phyloP scores from a whole-genome alignment of 1,140 invertebrate genomes.

The Cotesia vestalis region DNA sequence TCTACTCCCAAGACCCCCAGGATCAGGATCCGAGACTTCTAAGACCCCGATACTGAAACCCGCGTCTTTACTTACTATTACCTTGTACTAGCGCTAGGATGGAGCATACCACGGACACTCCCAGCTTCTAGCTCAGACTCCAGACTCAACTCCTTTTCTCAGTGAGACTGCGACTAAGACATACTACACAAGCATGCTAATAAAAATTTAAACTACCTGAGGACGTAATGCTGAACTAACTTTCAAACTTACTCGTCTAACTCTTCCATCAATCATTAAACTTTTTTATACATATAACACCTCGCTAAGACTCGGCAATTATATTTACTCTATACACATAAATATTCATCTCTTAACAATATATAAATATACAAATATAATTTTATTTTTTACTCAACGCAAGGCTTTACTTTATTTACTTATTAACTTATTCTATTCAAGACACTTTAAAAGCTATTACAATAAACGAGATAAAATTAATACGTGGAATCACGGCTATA shows the following conservation, averaged over 20 bases:
- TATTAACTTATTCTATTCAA: neutral
- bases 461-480: conserved; percentile 17
- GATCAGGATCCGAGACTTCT: neutral
- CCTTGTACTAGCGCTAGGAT: no score
- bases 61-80: no score
- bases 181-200: conserved; percentile 26
- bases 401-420: no score
- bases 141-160: no score
- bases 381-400: neutral
- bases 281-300: conserved; percentile 12
- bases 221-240: conserved; percentile 11
- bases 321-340: neutral
- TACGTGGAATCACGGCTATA: neutral
- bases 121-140: no score
- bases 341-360: neutral
- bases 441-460: conserved; percentile 10
- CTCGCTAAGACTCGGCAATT: neutral
- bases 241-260: conserved; percentile 19
- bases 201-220: conserved; percentile 42
- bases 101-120: no score
- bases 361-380: neutral
- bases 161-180: no score
- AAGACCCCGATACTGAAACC: no score
- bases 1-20: no score
- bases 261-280: conserved; percentile 30